Base-by-base conservation (phyloP, 2,797 vertebrate genomes). In the Leptoclinus maculatus region DNA sequence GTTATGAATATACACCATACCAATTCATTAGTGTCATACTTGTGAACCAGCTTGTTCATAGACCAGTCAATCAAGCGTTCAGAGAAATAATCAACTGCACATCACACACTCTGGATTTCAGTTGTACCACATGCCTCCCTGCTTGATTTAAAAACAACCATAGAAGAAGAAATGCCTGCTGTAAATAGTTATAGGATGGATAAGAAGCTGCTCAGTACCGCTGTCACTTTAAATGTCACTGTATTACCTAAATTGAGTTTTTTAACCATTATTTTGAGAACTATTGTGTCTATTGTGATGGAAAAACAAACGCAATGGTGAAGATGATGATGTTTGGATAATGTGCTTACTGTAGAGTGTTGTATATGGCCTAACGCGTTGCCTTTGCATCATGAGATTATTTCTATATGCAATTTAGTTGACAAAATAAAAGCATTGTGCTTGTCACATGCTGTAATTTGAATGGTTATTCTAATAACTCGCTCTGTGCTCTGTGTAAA, bases 141-240 rank as follows among this genome's bases (percentile, higher is more conserved):
- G n/a, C 23, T 53, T 51, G 56, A 29, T 73, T 74, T 21, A 74
- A 49, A 65, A 34, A 49, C 34, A 41, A 65, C 53, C 34, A 43
- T 3, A 19, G 7, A 56, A 21, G 45, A 10, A 25, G 9, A 39
- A 32, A 75, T n/a, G 27, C 21, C 17, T 0, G 16, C 29, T 32
- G 47, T 49, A 62, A 63, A 56, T 72, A 25, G 63, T 41, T n/a
- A n/a, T n/a, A n/a, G 53, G 54, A 13, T 29, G 45, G 21, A n/a
- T 36, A 13, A 17, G 47, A 73, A 56, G 38, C 47, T 5, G 17
- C 53, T 65, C 12, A 21, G 34, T 34, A 2, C n/a, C 49, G 60
- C 23, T 27, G 49, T 54, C 9, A 63, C 64, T 68, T 63, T 43
- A 72, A 67, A 76, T 81, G 25, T 62, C 62, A 66, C 1, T 23